phyloP scores from a whole-genome alignment of 1,140 invertebrate species.

The Drosophila jambulina region DNA sequence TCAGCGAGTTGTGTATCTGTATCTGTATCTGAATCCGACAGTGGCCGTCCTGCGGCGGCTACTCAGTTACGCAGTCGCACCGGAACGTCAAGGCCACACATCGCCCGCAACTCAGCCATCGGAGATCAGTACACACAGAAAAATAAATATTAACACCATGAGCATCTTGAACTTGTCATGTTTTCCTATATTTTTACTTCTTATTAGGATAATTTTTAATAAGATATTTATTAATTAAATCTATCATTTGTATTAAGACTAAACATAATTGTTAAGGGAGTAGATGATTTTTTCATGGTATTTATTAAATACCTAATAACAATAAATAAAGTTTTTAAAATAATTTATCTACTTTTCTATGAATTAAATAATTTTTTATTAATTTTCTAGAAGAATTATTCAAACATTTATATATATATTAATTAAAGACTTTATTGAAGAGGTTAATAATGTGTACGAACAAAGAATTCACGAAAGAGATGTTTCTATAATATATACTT shows the following conservation, averaged over 20 bases:
- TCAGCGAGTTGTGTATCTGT: conserved; percentile 23
- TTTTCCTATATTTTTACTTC: background rate
- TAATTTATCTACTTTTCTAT: too few species aligned
- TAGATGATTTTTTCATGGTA: background rate
- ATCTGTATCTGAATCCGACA: conserved; percentile 10
- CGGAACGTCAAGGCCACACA: conserved; percentile 29
- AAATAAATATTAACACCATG: background rate
- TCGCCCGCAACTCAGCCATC: conserved; percentile 16
- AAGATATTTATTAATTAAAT: background rate
- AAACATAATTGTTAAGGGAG: too few species aligned
- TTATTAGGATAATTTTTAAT: background rate
- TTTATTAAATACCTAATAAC: too few species aligned
- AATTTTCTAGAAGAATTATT: too few species aligned
- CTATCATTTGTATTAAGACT: background rate
- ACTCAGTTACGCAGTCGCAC: conserved; percentile 70
- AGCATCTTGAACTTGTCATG: background rate
- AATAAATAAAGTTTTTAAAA: background rate
- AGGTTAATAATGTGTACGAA: too few species aligned
- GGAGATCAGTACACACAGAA: background rate
- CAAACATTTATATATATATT: too few species aligned
- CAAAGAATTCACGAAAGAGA: too few species aligned
- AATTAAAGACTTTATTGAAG: too few species aligned
- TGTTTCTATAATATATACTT: too few species aligned
- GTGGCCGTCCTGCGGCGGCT: conserved; percentile 58
- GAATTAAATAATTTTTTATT: too few species aligned